Evolutionary conservation across 1,140 invertebrate genomes (phyloP), one percentile per base, ranked within the genome.

Genomic region (Papilio polyxenes): DNA sequence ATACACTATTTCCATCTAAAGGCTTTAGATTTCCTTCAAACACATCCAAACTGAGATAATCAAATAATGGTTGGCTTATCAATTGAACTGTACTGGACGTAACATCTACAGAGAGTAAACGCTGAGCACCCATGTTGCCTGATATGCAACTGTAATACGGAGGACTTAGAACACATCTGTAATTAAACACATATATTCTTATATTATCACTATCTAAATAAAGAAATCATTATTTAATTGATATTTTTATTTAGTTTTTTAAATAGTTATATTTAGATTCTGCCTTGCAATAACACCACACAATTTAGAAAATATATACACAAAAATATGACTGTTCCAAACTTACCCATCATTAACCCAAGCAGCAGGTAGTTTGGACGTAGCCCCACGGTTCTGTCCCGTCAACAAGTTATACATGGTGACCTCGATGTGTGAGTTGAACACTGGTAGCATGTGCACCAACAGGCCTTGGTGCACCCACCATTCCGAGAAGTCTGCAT

Each of bases 381-480:
- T 95, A 49, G 94, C 85, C 7, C 95, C 95, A 9, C 95, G 91
- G 87, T 97, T 96, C 83, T 96, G 95, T n/a, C 97, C 96, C 9
- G 95, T 96, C 85, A 95, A 95, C 48, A 96, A 92, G 82, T 97
- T 96, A 85, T 97, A 97, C 62, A 95, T 95, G 6, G 96, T 96
- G 3, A 97, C 95, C 91, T 97, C 96, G n/a, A 97, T 89, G 82
- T 96, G 96, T 48, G 96, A 96, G 15, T 95, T 95, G 85, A 95
- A 95, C 23, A 95, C 94, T 1, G 96, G 96, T 72, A 97, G 86
- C 85, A 97, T 95, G 89, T 97, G 97, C 82, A 97, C 95, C 17
- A 97, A 89, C 65, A 95, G 92, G 37, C 95, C 95, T 84, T 96
- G 95, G 83, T 96, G 95, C 62, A 97, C 95, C 88, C 96, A 95